Conservation (phyloP, 2,797 vertebrate genomes). For the Sebastes hubbsi region DNA sequence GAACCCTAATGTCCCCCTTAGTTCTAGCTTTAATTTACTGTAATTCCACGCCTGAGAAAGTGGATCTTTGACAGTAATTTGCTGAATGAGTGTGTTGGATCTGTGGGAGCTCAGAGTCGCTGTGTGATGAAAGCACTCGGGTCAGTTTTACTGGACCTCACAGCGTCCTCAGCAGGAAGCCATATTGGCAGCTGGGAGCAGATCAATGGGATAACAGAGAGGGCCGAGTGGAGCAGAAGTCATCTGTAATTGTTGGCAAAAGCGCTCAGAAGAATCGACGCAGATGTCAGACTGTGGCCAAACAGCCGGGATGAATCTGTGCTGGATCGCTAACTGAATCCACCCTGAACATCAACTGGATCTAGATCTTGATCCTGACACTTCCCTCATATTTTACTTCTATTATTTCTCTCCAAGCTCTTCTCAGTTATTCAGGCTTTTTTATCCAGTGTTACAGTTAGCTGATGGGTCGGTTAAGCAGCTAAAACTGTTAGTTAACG, state of each 20-base stretch:
- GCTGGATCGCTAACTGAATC: background rate
- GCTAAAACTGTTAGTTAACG: background rate
- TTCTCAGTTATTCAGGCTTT: background rate
- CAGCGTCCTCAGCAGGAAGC: background rate
- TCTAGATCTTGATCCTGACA: background rate
- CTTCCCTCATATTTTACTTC: background rate
- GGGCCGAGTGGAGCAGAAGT: constrained; percentile 3
- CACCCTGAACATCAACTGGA: background rate
- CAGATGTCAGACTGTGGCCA: constrained; percentile 19
- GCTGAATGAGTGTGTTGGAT: background rate
- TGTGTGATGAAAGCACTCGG: background rate
- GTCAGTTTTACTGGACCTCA: constrained; percentile 15
- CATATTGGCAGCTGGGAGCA: constrained; percentile 18
- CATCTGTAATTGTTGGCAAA: constrained; percentile 33
- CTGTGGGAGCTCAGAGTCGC: background rate
- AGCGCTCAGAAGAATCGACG: constrained; percentile 14
- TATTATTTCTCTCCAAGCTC: background rate
- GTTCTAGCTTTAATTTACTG: background rate
- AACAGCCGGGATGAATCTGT: constrained; percentile 2
- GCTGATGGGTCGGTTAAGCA: background rate
- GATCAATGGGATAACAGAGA: constrained; percentile 31
- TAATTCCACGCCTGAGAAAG: background rate
- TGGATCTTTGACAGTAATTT: background rate
- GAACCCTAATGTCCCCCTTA: background rate
- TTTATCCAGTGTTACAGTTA: background rate